Evolutionary conservation across 1,140 invertebrate species (phyloP), one percentile per base, ranked within the genome.

Genomic region (Schlechtendalia chinensis): DNA sequence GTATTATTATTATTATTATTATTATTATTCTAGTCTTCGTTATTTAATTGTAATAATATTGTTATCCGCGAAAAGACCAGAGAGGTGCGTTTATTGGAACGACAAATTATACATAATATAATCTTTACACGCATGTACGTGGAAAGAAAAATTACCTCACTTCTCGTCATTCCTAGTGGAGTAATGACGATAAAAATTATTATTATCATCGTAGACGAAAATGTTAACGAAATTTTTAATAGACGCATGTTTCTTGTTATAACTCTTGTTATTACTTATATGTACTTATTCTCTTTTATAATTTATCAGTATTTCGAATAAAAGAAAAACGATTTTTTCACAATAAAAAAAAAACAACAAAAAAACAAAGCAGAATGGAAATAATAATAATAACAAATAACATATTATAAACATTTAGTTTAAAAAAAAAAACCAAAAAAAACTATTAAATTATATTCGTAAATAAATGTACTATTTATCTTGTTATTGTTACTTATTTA

Each of bases 1-100:
- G 32, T 39, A 39, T 39, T 39, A 39, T 39, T 79, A 79, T 59
- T 79, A 79, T 61, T 47, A 39, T 39, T n/a, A n/a, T n/a, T n/a
- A n/a, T n/a, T 77, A 77, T 59, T 77, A 77, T 61, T 45, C 50
- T 79, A 79, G 75, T 59, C 58, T 79, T 79, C 75, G 75, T 79
- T 79, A 79, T 79, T 79, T 79, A 79, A 79, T 79, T 61, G 58
- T 77, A 50, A 79, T 79, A 27, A 79, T 63, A 79, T 79, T 79
- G 75, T 79, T 79, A 79, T 79, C 39, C n/a, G 24, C 54, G 14
- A 24, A 58, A 72, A 72, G 47, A 72, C 27, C 50, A 0, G 50
- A 72, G 17, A 54, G 50, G 27, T 72, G 27, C 24, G 69, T 72
- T 53, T 54, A 72, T 29, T 54, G 8, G 27, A 29, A 72, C 50